phyloP scores from a whole-genome alignment of 2,888 invertebrate genomes.

The Kuschelorhynchus macadamiae region DNA sequence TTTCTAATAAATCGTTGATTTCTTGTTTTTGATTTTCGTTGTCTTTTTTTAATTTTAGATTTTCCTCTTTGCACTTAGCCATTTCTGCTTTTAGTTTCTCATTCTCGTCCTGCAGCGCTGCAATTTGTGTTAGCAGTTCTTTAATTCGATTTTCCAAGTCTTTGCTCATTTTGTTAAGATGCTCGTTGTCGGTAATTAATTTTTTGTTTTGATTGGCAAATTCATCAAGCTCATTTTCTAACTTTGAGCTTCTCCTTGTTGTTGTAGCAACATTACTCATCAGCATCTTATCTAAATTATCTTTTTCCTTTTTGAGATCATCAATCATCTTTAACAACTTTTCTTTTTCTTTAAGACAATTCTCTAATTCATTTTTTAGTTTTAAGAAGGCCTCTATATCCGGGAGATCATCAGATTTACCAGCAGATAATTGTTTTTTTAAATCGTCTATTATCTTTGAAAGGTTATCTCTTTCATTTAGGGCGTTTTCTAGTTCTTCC shows the following conservation, averaged over 20 bases:
- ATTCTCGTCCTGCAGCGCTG: conserved; percentile 43
- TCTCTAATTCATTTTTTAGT: conserved; percentile 29
- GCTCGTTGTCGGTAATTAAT: conserved; percentile 40
- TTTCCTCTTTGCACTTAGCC: conserved; percentile 27
- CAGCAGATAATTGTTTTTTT: conserved; percentile 3
- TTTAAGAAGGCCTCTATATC: conserved; percentile 32
- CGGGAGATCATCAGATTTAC: conserved; percentile 15
- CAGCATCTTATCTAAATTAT: conserved; percentile 55
- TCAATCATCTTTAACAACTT: conserved; percentile 1
- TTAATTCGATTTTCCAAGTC: conserved; percentile 43
- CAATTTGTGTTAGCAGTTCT: conserved; percentile 27
- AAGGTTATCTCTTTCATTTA: conserved; percentile 34
- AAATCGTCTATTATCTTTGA: conserved; percentile 16
- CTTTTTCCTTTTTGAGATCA: conserved; percentile 52
- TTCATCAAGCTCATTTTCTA: conserved; percentile 53
- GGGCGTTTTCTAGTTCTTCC: conserved; percentile 36
- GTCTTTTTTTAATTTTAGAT: conserved; percentile 48
- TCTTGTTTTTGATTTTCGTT: conserved; percentile 56
- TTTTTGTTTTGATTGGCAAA: conserved; percentile 45
- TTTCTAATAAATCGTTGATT: conserved; percentile 55
- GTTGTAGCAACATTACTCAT: conserved; percentile 51
- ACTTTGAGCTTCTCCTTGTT: conserved; percentile 48
- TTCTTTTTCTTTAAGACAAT: conserved; percentile 23
- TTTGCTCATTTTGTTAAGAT: conserved; percentile 32
- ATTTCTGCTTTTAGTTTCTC: conserved; percentile 38